These are phyloP conservation scores for Erethizon dorsatum DNA, from an alignment of 2,797 vertebrate genomes.

Conservation along the genomic window DNA sequence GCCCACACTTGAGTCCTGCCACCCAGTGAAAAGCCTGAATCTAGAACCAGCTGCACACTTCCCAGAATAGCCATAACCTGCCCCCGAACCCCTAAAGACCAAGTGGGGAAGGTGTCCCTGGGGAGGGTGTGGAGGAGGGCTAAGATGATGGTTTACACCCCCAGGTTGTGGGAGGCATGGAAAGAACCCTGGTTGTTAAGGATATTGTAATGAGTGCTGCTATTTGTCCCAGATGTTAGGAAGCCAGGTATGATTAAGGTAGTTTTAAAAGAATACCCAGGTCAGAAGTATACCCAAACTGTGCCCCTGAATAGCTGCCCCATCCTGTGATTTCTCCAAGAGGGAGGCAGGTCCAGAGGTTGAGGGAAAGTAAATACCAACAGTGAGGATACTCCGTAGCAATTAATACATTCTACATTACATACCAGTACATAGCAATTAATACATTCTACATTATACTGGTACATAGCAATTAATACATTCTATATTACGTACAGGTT, in stretches of 20 bases:
- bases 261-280: not conserved
- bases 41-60: not conserved
- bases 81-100: fast-evolving
- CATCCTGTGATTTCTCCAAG: conserved; percentile 16
- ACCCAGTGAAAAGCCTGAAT: not conserved
- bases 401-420: not conserved
- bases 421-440: not conserved
- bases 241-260: not conserved
- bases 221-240: not conserved
- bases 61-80: not conserved
- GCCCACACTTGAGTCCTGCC: not conserved
- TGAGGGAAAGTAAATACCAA: conserved; percentile 28
- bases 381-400: not conserved
- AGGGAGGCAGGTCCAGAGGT: not conserved
- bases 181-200: not conserved
- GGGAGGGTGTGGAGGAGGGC: not conserved
- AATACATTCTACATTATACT: too few species aligned
- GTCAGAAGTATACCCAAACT: not conserved
- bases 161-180: not conserved
- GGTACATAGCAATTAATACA: too few species aligned
- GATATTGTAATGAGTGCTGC: not conserved
- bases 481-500: not conserved
- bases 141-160: not conserved
- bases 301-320: not conserved
- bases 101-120: not conserved